Conservation (phyloP, 1,140 invertebrate species). For the Drosophila busckii region DNA sequence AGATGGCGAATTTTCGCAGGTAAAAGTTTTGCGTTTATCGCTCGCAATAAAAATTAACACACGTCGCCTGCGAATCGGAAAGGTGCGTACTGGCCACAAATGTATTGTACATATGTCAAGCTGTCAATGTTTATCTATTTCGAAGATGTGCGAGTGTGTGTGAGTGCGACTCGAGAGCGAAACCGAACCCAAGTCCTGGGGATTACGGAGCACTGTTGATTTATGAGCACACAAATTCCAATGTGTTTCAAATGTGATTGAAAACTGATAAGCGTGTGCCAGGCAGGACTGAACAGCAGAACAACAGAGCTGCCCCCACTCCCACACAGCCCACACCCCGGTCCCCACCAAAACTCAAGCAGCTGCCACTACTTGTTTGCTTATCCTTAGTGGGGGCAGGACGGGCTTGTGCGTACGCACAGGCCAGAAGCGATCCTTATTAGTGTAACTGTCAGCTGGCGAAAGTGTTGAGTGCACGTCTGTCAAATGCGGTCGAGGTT, state of each 20-base stretch:
- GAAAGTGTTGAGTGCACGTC: conserved; percentile 71
- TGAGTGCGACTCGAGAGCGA: conserved; percentile 17
- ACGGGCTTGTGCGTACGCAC: neutral
- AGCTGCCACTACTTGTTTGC: too few relatives aligned
- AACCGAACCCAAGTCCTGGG: conserved; percentile 29
- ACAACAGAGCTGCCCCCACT: conserved; percentile 2
- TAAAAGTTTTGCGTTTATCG: conserved; percentile 28
- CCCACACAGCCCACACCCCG: too few relatives aligned
- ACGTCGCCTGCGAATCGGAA: too few relatives aligned
- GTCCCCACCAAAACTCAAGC: too few relatives aligned
- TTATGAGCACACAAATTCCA: conserved; percentile 65
- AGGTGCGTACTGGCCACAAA: conserved; percentile 1
- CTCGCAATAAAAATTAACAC: conserved; percentile 60
- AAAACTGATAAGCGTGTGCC: conserved; percentile 65
- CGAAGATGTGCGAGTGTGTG: conserved; percentile 29
- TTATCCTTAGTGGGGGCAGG: neutral
- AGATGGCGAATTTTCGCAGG: neutral
- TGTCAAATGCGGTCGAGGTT: conserved; percentile 58
- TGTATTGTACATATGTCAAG: conserved; percentile 67
- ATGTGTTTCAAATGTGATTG: conserved; percentile 68
- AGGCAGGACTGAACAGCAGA: conserved; percentile 7
- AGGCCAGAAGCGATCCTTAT: conserved; percentile 33
- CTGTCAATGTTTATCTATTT: conserved; percentile 74
- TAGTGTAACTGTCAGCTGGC: conserved; percentile 69
- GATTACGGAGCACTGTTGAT: conserved; percentile 67